These are phyloP conservation scores for Amiota mariae DNA, from an alignment of 2,888 invertebrate genomes.

Conservation along the genomic window DNA sequence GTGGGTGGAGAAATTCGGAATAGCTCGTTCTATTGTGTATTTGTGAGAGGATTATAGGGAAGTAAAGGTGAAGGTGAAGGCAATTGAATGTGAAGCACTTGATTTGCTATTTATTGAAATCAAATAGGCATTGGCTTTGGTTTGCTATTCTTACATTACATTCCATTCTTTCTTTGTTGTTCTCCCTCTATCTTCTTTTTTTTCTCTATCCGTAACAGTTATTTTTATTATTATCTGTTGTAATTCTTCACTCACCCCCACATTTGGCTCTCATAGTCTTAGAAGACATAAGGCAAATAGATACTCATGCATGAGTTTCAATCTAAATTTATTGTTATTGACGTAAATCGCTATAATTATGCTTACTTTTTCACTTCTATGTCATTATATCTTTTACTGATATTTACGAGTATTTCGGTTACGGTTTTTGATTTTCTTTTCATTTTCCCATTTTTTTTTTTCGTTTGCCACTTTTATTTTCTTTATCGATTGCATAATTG, in stretches of 20 bases:
- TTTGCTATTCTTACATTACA: neutral
- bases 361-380: neutral
- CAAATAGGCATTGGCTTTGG: constrained; percentile 52
- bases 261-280: neutral
- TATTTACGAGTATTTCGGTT: no score
- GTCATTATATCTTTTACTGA: no score
- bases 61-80: neutral
- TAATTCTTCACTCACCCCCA: neutral
- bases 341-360: constrained; percentile 30
- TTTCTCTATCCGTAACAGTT: constrained; percentile 13
- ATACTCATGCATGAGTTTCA: constrained; percentile 6
- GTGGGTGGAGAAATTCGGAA: no score
- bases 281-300: no score
- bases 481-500: no score
- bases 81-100: constrained; percentile 44
- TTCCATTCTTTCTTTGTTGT: neutral
- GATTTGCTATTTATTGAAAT: constrained; percentile 65
- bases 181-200: neutral
- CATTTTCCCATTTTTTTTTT: no score
- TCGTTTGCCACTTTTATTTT: no score
- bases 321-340: constrained; percentile 24
- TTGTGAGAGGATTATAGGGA: neutral
- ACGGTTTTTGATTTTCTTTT: no score
- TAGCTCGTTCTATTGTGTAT: neutral
- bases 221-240: constrained; percentile 29